phyloP scores from a whole-genome alignment of 2,797 vertebrate genomes.

The Trachurus trachurus region DNA sequence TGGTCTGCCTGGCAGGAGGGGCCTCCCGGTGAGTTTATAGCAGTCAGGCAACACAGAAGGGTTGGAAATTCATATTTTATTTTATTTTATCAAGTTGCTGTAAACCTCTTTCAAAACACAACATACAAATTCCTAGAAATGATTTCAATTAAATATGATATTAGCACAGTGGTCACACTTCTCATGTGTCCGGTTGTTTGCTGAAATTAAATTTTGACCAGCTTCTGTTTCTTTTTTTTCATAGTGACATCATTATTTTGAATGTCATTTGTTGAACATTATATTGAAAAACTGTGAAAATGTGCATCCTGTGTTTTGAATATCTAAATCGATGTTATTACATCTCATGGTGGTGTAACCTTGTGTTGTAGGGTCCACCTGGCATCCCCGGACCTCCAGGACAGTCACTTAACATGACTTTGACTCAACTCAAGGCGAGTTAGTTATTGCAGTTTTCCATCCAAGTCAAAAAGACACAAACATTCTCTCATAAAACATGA shows the following conservation, averaged over 20 bases:
- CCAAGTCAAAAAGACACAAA: too few species aligned
- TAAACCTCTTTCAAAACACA: background rate
- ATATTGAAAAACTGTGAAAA: background rate
- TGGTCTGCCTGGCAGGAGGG: conserved; percentile 84
- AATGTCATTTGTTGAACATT: background rate
- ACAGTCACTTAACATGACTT: conserved; percentile 78
- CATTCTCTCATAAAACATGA: too few species aligned
- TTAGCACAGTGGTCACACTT: background rate
- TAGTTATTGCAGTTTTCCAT: background rate
- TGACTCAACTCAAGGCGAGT: conserved; percentile 86
- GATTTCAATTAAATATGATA: background rate
- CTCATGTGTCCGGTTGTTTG: background rate
- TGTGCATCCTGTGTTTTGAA: background rate
- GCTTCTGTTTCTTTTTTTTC: background rate
- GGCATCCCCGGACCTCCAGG: conserved; percentile 88
- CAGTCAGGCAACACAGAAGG: conserved; percentile 12
- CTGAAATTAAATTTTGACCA: background rate
- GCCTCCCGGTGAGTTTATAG: conserved; percentile 82
- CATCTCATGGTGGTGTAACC: background rate
- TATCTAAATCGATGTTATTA: background rate
- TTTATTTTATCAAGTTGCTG: background rate
- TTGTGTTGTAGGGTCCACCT: conserved; percentile 85
- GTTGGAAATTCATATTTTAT: background rate
- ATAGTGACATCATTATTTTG: background rate
- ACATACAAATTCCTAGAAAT: background rate